Conservation (phyloP, 92 coral and sea anemone genomes). For the Paramuricea clavata region DNA sequence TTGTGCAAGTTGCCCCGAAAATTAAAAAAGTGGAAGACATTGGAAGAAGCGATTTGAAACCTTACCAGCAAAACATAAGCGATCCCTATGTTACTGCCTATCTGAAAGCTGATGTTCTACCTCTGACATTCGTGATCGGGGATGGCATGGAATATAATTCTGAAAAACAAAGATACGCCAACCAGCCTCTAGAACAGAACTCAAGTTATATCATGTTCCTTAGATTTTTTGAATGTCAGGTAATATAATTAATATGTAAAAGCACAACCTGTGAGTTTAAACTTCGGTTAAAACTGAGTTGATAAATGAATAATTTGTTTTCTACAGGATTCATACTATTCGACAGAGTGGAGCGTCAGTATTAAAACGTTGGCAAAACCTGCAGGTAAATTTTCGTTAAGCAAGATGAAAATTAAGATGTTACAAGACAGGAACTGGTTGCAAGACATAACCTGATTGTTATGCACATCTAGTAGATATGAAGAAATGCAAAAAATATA, state of each 20-base stretch:
- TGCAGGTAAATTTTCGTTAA: too few species aligned
- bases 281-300: too few species aligned
- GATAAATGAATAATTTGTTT: not conserved
- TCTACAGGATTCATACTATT: not conserved
- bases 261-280: too few species aligned
- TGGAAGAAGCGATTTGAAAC: not conserved
- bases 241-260: too few species aligned
- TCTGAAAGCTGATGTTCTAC: not conserved
- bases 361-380: not conserved
- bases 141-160: not conserved
- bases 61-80: not conserved
- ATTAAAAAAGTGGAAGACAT: not conserved
- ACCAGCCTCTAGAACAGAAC: not conserved
- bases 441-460: too few species aligned
- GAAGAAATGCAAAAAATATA: too few species aligned
- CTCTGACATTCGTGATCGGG: not conserved
- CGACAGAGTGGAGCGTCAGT: not conserved
- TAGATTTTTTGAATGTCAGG: constrained; percentile 1
- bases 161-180: not conserved
- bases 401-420: too few species aligned
- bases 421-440: too few species aligned
- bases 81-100: constrained; percentile 1
- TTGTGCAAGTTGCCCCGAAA: not conserved
- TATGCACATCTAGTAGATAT: too few species aligned
- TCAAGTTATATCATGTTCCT: too few species aligned